phyloP scores from a whole-genome alignment of 2,888 invertebrate genomes.

The Melanchra persicariae region DNA sequence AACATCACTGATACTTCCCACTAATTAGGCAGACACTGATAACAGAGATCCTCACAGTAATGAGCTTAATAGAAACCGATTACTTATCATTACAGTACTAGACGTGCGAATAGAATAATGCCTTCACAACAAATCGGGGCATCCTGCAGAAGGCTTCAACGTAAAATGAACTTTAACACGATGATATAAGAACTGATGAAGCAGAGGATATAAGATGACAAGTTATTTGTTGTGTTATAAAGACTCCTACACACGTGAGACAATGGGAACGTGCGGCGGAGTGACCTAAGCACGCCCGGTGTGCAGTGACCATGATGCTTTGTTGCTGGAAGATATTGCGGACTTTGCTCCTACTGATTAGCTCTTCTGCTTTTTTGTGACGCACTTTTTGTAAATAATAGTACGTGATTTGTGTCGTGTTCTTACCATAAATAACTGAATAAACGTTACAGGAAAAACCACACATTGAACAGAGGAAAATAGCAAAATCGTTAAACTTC shows the following conservation, averaged over 20 bases:
- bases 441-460: neutral
- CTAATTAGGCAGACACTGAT: conserved; percentile 37
- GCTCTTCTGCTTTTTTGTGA: conserved; percentile 31
- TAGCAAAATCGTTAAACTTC: neutral
- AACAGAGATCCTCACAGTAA: conserved; percentile 42
- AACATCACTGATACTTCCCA: neutral
- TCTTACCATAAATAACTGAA: neutral
- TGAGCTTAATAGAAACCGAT: conserved; percentile 57
- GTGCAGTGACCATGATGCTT: conserved; percentile 59
- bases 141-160: conserved; percentile 69
- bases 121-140: conserved; percentile 69
- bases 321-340: conserved; percentile 37
- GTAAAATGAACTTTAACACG: conserved; percentile 61
- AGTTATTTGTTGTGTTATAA: conserved; percentile 68
- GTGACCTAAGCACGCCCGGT: conserved; percentile 68
- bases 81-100: conserved; percentile 63
- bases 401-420: conserved; percentile 10
- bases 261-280: conserved; percentile 75
- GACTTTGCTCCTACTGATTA: conserved; percentile 56
- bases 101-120: conserved; percentile 76
- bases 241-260: conserved; percentile 82
- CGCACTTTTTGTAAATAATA: conserved; percentile 12
- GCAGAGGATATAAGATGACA: conserved; percentile 62
- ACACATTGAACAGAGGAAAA: conserved; percentile 3
- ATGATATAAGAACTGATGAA: conserved; percentile 52